Evolutionary conservation across 2,113 vertebrate species (phyloP), one percentile per base, ranked within the genome.

Genomic region (Nanorana parkeri): DNA sequence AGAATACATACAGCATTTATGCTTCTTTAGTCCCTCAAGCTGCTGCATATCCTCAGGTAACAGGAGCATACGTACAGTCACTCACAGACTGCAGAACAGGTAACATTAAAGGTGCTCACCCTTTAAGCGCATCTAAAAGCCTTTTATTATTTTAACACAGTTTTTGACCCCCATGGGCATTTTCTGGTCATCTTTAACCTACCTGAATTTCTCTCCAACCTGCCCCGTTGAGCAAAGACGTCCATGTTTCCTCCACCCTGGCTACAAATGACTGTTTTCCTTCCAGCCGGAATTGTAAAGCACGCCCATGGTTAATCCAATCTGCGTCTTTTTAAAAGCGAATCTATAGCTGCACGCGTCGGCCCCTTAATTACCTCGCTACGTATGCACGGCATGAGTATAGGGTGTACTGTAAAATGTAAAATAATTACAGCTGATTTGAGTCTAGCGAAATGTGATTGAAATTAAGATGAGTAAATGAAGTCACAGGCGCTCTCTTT

Each of bases 391-490:
- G 65, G 63, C 63, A 85, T 83, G 72, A 68, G 65, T 83, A 83
- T 83, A 83, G 71, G 80, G 80, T 83, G 80, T 60, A 76, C 80
- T 64, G 71, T 64, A 76, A 75, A 83, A 83, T 83, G 80, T 67
- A 76, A 83, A 83, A 83, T 83, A 83, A 83, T 83, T 83, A 83
- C 63, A 41, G 80, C 80, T 83, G 80, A 83, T 83, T 83, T 76
- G 72, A 76, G 68, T 83, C 80, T 83, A 68, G 80, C 71, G 58
- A 83, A 83, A 72, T 83, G 80, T 83, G 80, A 83, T 83, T 83
- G 80, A 83, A 83, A 83, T 83, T 83, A 83, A 83, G 72, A 83
- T 76, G 80, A 67, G 80, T 81, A 81, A 81, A 81, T 75, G 80
- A 81, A 81, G 80, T 54, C 80, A 83, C 47, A 75, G 71, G 63